phyloP scores from a whole-genome alignment of 1,140 invertebrate genomes.

The Dufourea novaeangliae region DNA sequence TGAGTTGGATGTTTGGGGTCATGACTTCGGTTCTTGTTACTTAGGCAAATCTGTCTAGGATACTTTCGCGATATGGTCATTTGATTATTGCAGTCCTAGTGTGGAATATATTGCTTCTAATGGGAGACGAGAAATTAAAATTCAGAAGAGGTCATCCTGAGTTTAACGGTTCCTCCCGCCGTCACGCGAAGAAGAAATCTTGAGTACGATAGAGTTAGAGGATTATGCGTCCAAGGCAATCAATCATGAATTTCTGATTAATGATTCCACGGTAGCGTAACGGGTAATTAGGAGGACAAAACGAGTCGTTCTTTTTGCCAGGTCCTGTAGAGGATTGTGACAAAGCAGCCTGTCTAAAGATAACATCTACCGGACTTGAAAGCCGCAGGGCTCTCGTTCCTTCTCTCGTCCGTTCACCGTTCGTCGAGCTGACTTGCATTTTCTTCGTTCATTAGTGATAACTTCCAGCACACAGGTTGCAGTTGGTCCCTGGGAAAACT shows the following conservation, averaged over 20 bases:
- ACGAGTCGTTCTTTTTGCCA: slow-evolving; percentile 10
- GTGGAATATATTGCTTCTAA: too few species aligned
- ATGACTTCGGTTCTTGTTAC: too few species aligned
- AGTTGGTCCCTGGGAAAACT: not conserved
- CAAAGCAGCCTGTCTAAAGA: slow-evolving; percentile 45
- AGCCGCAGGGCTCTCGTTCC: not conserved
- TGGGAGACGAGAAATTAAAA: too few species aligned
- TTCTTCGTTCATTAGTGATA: slow-evolving; percentile 54
- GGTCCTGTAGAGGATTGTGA: slow-evolving; percentile 12
- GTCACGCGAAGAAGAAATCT: too few species aligned
- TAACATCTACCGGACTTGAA: slow-evolving; percentile 30
- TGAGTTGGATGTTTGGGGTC: too few species aligned
- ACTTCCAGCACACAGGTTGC: slow-evolving; percentile 40
- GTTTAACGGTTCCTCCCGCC: too few species aligned
- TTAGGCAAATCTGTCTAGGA: too few species aligned
- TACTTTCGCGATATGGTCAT: too few species aligned
- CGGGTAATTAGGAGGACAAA: slow-evolving; percentile 14
- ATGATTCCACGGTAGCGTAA: slow-evolving; percentile 1
- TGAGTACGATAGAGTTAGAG: too few species aligned
- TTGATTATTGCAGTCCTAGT: too few species aligned
- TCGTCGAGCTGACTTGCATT: slow-evolving; percentile 51
- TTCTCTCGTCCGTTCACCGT: not conserved
- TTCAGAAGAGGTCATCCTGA: too few species aligned
- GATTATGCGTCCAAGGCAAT: not conserved
- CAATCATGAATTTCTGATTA: slow-evolving; percentile 33